Conservation (phyloP, 2,797 vertebrate species). For the Propithecus deckenii region DNA sequence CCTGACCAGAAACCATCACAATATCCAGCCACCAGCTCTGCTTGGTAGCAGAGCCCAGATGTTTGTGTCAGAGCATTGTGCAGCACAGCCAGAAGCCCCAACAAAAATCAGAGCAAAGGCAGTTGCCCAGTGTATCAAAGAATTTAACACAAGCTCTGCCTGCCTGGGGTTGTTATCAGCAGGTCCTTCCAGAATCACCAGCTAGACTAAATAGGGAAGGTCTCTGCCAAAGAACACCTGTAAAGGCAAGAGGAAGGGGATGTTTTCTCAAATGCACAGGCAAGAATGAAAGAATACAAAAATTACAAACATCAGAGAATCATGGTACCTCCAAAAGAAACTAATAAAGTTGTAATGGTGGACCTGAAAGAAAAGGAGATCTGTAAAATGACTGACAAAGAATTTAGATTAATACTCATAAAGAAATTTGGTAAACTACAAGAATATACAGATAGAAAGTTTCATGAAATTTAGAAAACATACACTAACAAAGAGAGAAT, state of each 20-base stretch:
- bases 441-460: not conserved
- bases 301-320: not conserved
- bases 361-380: not conserved
- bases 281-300: not conserved
- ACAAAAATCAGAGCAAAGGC: not conserved
- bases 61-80: not conserved
- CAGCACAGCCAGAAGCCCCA: not conserved
- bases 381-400: not conserved
- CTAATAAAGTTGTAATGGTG: not conserved
- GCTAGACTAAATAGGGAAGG: not conserved
- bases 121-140: not conserved
- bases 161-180: not conserved
- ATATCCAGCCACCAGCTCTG: not conserved
- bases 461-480: not conserved
- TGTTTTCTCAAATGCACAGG: not conserved
- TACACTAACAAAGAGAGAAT: not conserved
- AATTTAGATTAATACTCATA: not conserved
- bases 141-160: not conserved
- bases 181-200: not conserved
- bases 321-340: not conserved
- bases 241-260: not conserved
- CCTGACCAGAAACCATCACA: not conserved
- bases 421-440: not conserved
- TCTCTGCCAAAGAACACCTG: not conserved
- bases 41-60: not conserved